Base-by-base conservation (phyloP, 2,888 invertebrate genomes). In the Pseudococcus longispinus region DNA sequence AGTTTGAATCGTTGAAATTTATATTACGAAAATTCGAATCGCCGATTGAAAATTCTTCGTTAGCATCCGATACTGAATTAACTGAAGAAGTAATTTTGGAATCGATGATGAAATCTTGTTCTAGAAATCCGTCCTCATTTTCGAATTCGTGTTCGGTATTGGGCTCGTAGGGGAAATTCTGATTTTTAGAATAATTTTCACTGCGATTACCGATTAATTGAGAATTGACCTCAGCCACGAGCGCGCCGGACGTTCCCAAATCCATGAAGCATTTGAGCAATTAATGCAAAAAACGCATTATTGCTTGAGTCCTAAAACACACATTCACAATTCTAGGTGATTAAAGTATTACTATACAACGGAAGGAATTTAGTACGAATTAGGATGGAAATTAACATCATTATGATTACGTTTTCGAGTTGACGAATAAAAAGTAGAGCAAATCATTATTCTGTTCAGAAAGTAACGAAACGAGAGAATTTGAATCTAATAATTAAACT, bases 211-310 rank as follows among this genome's bases (percentile, higher is more conserved):
- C 32, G 6, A 86, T 26, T n/a, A 86, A 51, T 51, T 70, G 51
- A 20, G 86, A 26, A 46, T 70, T 80, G 55, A 86, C 86, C 55
- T 86, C 77, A 80, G 86, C 86, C 80, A 86, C 86, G 37, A 86
- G 86, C 29, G 86, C 70, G 15, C 60, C 60, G 29, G 86, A 55
- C 13, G 86, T 80, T 46, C 32, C 86, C 51, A 86, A 86, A 86
- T 86, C 86, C 86, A 86, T 86, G 77, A 86, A 86, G 86, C 86
- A 86, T 86, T 86, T 70, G 86, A 46, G 85, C 74, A 77, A 26
- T 86, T 32, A 86, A 86, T 44, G 85, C 80, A 32, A 20, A 26
- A 9, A 80, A 77, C 80, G 86, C 86, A 80, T 86, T 86, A 80
- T 86, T 46, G 86, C 86, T 74, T 37, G 26, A 20, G 20, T 70